Evolutionary conservation across 2,797 vertebrate genomes (phyloP), one percentile per base, ranked within the genome.

Genomic region (Xenopus petersii): DNA sequence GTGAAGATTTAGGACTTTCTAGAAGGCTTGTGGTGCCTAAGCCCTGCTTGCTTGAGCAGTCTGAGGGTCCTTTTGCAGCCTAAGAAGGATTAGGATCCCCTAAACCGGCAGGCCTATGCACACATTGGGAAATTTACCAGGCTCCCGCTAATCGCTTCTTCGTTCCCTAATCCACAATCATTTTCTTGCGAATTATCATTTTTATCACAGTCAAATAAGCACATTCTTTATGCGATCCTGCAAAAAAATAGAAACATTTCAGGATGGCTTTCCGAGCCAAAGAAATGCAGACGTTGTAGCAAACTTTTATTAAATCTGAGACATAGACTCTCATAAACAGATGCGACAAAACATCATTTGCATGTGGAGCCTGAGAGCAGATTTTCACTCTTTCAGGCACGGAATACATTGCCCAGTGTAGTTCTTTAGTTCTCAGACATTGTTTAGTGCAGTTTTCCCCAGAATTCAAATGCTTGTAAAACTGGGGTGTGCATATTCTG

Each of bases 81-180:
- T 98, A 97, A 98, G 95, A 94, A 91, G 95, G 96, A 98, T 99
- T 98, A 98, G 95, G 95, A 94, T 95, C 95, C 93, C 95, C 91
- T 90, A 90, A 91, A 87, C 89, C 89, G 86, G 84, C 88, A 56
- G 90, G 88, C 91, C 93, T 93, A 92, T 92, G 94, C 92, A 85
- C 88, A 90, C 91, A 91, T 89, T 87, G 83, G 87, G 84, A 86
- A 87, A 87, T 85, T 87, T 82, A 90, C 89, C 91, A 86, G 90
- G 91, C 92, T 93, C 85, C 84, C 84, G 81, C 83, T 93, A 95
- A 97, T 97, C 93, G 86, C 92, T 92, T 92, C 84, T 93, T 92
- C 84, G 82, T 85, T 94, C 88, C 87, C 93, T 98, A 98, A 98
- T 98, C 96, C 95, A 91, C 88, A 92, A 93, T 93, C 90, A 92